phyloP scores from a whole-genome alignment of 2,797 vertebrate genomes.

The Clarias pachynema region DNA sequence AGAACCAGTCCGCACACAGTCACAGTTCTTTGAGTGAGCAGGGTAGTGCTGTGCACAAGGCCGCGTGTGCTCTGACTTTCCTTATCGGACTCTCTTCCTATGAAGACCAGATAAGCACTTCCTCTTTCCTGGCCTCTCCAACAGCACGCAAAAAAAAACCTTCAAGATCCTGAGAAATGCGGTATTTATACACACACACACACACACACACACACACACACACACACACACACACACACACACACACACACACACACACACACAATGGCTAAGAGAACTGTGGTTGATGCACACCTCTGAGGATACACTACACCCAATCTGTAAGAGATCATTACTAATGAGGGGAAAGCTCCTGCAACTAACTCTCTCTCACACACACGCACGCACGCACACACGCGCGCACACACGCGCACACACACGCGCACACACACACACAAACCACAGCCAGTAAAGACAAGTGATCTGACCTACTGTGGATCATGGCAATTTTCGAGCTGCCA shows the following conservation, averaged over 20 bases:
- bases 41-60: background rate
- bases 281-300: background rate
- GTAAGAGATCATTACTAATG: slow-evolving; percentile 24
- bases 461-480: too few relatives aligned
- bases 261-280: background rate
- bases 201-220: background rate
- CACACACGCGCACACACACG: too few relatives aligned
- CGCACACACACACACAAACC: too few relatives aligned
- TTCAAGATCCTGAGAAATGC: too few relatives aligned
- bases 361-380: background rate
- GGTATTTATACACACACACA: background rate
- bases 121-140: background rate
- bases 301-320: background rate
- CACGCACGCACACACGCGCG: too few relatives aligned
- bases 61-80: background rate
- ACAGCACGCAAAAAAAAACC: background rate
- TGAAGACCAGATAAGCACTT: slow-evolving; percentile 9
- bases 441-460: too few relatives aligned
- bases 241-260: background rate
- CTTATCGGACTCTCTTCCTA: background rate
- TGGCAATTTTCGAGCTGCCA: too few relatives aligned
- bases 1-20: background rate
- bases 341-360: slow-evolving; percentile 21
- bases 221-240: background rate
- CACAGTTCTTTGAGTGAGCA: background rate